A percentile compares a stretch with the other conserved stretches of the same genome.
Evolutionary conservation across 2,797 vertebrate genomes (phyloP).

Genomic region (Bradypus variegatus): DNA sequence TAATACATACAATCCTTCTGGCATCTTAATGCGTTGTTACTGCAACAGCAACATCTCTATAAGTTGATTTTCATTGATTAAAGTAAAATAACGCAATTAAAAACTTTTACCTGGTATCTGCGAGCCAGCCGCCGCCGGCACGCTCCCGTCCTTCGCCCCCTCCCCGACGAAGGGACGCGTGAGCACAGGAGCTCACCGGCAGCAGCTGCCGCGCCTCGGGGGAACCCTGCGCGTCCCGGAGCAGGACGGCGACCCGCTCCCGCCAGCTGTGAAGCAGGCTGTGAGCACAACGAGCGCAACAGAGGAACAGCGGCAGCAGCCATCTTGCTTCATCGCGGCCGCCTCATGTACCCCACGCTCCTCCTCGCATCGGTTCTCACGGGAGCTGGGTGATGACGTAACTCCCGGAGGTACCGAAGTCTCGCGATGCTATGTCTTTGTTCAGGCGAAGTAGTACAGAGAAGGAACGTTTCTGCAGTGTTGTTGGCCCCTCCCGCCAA

Average conservation of each 20-base stretch:
- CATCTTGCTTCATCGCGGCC: conserved; percentile 67
- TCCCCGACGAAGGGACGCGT: too few species aligned
- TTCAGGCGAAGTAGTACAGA: neutral
- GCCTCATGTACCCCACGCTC: conserved; percentile 44
- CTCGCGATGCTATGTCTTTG: conserved; percentile 44
- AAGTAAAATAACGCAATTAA: too few species aligned
- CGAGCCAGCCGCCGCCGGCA: too few species aligned
- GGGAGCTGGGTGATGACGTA: conserved; percentile 19
- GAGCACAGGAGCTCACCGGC: neutral
- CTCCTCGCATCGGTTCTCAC: conserved; percentile 43
- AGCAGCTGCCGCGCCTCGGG: neutral
- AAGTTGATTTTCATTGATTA: too few species aligned
- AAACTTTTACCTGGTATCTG: too few species aligned
- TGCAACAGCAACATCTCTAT: too few species aligned
- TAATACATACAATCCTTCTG: too few species aligned
- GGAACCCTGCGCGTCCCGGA: neutral
- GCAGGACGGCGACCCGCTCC: neutral
- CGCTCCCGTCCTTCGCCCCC: too few species aligned
- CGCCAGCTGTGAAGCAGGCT: neutral
- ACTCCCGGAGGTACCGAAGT: neutral
- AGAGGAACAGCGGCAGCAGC: conserved; percentile 68
- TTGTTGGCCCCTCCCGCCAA: neutral
- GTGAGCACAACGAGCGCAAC: conserved; percentile 28
- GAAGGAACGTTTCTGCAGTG: neutral
- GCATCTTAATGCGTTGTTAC: too few species aligned